These are phyloP conservation scores for Xenops minutus DNA, from an alignment of 2,797 vertebrate species.

Conservation along the genomic window DNA sequence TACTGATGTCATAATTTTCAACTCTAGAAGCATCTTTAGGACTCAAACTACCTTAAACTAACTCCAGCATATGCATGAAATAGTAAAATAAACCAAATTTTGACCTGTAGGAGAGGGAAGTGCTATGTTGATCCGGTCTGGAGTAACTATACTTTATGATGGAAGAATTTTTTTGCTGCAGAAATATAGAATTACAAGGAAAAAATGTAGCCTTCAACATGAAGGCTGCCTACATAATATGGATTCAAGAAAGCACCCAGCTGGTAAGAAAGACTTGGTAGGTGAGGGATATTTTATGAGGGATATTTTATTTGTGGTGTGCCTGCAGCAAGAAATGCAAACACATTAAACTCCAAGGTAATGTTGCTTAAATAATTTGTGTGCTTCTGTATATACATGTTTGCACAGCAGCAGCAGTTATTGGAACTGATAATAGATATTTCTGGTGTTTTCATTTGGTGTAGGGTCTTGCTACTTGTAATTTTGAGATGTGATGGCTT, in stretches of 20 bases:
- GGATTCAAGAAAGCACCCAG: background rate
- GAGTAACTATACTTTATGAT: background rate
- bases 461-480: background rate
- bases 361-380: slow-evolving; percentile 27
- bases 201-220: background rate
- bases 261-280: background rate
- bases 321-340: background rate
- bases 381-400: background rate
- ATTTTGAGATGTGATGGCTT: background rate
- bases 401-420: slow-evolving; percentile 3
- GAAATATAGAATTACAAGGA: background rate
- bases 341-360: background rate
- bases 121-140: background rate
- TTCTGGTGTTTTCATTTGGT: background rate
- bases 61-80: background rate
- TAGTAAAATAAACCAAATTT: background rate
- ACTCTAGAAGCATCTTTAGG: background rate
- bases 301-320: background rate
- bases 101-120: background rate
- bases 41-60: background rate
- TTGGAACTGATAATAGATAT: background rate
- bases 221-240: background rate
- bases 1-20: background rate
- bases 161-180: background rate
- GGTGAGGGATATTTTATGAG: background rate